Base-by-base conservation (phyloP, 1,140 invertebrate species). In the Drosophila neocordata region DNA sequence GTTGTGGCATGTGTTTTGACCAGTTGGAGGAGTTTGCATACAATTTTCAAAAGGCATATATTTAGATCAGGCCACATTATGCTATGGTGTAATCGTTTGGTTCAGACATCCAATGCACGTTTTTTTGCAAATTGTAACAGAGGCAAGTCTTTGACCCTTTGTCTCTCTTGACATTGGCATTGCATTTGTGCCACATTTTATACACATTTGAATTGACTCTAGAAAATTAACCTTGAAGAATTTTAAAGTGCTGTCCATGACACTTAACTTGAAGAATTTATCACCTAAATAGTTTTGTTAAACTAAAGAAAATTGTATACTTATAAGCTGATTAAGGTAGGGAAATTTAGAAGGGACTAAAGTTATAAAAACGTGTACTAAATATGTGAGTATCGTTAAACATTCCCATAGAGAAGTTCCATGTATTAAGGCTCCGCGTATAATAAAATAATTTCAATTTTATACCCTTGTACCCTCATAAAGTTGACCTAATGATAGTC, bases 11-110 rank as follows among this genome's bases (percentile, higher is more conserved):
- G 66, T 69, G 66, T 73, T 52, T 58, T 58, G 27, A 31, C 22
- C 18, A 53, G 62, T 66, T 72, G 31, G 20, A 74, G 51, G 27
- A 31, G 27, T 31, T 31, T 31, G 20, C 56, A 56, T 56, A 61
- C 51, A 75, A 69, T 74, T 69, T 59, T 44, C 65, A 15, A 12
- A 59, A 31, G 62, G 48, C 18, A 65, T 69, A 65, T 69, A 85
- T 84, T 80, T 77, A 69, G 77, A 85, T 73, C 73, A 80, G 69
- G 59, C 38, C 68, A 60, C 51, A 71, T 81, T 85, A 74, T 65
- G 63, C 77, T 48, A 48, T 48, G 58, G 65, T 63, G 73, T 74
- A 85, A 85, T 84, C 81, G 73, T 59, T 73, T 41, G 41, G 13
- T 59, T 31, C 77, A 73, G 73, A 70, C 73, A 69, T 24, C 52